Base-by-base conservation (phyloP, 2,888 invertebrate genomes). In the Itoplectis maculator region DNA sequence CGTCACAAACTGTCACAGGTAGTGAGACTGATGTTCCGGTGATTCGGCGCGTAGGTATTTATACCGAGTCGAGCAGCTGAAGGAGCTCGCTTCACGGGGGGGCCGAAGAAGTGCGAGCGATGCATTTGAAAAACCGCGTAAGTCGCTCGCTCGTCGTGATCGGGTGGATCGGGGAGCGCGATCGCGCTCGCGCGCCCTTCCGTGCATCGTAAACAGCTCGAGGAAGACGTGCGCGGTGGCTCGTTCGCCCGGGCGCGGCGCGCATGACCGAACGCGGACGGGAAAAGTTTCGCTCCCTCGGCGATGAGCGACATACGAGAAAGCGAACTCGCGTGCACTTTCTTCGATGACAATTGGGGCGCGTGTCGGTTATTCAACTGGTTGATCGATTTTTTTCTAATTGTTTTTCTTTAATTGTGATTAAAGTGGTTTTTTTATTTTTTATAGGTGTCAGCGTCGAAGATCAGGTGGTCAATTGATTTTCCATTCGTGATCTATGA, bases 31-130 rank as follows among this genome's bases (percentile, higher is more conserved):
- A 90, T 88, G 85, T 87, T 79, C 76, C 65, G 77, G 47, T 84
- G 86, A 84, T 76, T 80, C 69, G 79, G 80, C 77, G 79, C 86
- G 85, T 85, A 88, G 81, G 91, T 91, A 91, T 91, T 91, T 91
- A 91, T 91, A 91, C 86, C 84, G 86, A 86, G 37, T 9, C 8
- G 51, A 80, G 42, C 5, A 51, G 42, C 42, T 35, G 5, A n/a
- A n/a, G n/a, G n/a, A 61, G 73, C 45, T 20, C 18, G 77, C 82
- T n/a, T 86, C 75, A 79, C 63, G 68, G 54, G 70, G 70, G 68
- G 54, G 70, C 68, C 79, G 68, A 79, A 74, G 63, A 80, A 76
- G 73, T 23, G 40, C 29, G 56, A 5, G 37, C 56, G 45, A 6
- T 42, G n/a, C 56, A 29, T 29, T 29, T 29, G 29, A 5, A 29